These are phyloP conservation scores for Numenius phaeopus DNA, from an alignment of 2,797 vertebrate species.

Conservation along the genomic window DNA sequence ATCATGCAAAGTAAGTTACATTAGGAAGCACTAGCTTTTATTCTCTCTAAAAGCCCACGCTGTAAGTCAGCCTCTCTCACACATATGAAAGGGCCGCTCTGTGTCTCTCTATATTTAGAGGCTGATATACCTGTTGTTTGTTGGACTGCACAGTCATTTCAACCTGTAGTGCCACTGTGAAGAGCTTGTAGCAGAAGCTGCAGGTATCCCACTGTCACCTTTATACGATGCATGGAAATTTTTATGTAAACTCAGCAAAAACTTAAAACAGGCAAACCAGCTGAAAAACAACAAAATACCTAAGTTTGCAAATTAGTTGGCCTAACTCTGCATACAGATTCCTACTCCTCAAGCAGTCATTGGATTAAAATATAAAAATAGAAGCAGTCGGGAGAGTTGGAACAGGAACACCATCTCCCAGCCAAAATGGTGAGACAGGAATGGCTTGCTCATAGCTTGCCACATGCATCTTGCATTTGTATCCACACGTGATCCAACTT, in stretches of 20 bases:
- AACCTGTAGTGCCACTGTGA: neutral
- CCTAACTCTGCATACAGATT: neutral
- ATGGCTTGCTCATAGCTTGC: neutral
- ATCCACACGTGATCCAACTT: neutral
- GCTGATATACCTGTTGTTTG: neutral
- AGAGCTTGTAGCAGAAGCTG: neutral
- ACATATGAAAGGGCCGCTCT: neutral
- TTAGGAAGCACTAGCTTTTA: neutral
- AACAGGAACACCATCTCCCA: neutral
- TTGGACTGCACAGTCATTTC: neutral
- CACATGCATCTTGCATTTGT: fast-evolving
- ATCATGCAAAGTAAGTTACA: neutral
- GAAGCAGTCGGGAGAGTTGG: neutral
- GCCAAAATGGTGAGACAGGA: neutral
- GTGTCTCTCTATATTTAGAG: neutral
- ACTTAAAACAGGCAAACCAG: neutral
- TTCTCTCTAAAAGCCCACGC: neutral
- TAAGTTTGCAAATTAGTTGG: neutral
- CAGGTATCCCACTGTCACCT: neutral
- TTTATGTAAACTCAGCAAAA: neutral
- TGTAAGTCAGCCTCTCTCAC: neutral
- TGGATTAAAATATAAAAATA: neutral
- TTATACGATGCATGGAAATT: neutral
- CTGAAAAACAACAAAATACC: neutral
- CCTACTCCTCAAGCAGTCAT: neutral